These are phyloP conservation scores for Myrmecophaga tridactyla DNA, from an alignment of 2,113 vertebrate genomes.

Conservation along the genomic window DNA sequence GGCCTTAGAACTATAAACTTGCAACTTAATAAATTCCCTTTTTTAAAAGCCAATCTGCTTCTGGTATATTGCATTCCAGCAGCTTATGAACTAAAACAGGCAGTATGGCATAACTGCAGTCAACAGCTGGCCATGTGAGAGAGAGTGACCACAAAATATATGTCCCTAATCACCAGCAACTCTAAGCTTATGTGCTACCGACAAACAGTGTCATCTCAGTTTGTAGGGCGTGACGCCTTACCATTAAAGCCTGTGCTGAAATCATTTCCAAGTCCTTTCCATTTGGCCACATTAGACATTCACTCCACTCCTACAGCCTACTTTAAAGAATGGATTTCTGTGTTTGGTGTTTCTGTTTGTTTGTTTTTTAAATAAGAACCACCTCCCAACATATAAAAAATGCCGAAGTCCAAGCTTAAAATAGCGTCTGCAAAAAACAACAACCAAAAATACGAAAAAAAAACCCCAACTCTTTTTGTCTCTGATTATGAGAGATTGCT, in stretches of 20 bases:
- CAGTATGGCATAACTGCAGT: accelerated
- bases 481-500: too few species aligned
- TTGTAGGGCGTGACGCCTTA: accelerated
- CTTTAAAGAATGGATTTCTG: background rate
- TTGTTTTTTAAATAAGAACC: background rate
- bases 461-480: background rate
- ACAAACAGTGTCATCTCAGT: background rate
- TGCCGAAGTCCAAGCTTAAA: background rate
- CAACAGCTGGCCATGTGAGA: background rate
- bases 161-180: background rate
- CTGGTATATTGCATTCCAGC: too few species aligned
- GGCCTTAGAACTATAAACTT: too few species aligned
- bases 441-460: background rate
- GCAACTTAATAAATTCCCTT: too few species aligned
- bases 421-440: too few species aligned
- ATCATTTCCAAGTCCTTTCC: background rate
- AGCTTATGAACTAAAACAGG: too few species aligned
- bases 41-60: too few species aligned
- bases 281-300: background rate
- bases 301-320: background rate
- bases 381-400: background rate
- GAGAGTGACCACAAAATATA: too few species aligned
- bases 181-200: accelerated
- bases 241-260: background rate
- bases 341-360: background rate